Conservation (phyloP, 1,140 invertebrate genomes). For the Musca vetustissima region DNA sequence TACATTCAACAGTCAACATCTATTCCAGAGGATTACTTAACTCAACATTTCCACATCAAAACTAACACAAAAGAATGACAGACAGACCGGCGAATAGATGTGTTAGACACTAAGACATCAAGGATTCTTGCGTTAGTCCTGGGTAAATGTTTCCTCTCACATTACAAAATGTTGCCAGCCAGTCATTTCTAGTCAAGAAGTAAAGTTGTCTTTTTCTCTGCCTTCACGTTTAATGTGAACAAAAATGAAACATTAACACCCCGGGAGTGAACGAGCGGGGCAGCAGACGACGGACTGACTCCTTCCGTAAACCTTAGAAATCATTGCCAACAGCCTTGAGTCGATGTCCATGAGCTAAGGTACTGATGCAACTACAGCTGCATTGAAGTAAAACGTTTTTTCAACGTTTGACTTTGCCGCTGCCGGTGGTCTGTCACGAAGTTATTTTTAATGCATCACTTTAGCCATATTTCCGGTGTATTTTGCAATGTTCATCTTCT, state of each 20-base stretch:
- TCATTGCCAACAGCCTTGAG: constrained; percentile 12
- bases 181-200: constrained; percentile 3
- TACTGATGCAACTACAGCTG: not conserved
- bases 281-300: too few species aligned
- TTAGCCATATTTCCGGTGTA: constrained; percentile 4
- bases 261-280: too few species aligned
- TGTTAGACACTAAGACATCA: not conserved
- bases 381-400: not conserved
- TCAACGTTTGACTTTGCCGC: constrained; percentile 3
- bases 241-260: too few species aligned
- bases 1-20: not conserved
- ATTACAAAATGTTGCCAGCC: not conserved
- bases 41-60: constrained; percentile 7
- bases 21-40: constrained; percentile 5
- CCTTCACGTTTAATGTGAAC: constrained; percentile 2
- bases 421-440: constrained; percentile 7
- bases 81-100: too few species aligned
- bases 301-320: not conserved
- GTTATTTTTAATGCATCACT: constrained; percentile 18
- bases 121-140: constrained; percentile 2
- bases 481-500: constrained; percentile 3
- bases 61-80: not conserved
- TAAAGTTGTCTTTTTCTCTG: constrained; percentile 6
- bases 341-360: not conserved
- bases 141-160: constrained; percentile 7